phyloP scores from a whole-genome alignment of 2,888 invertebrate genomes.

The Lepidocyrtoides sp. region DNA sequence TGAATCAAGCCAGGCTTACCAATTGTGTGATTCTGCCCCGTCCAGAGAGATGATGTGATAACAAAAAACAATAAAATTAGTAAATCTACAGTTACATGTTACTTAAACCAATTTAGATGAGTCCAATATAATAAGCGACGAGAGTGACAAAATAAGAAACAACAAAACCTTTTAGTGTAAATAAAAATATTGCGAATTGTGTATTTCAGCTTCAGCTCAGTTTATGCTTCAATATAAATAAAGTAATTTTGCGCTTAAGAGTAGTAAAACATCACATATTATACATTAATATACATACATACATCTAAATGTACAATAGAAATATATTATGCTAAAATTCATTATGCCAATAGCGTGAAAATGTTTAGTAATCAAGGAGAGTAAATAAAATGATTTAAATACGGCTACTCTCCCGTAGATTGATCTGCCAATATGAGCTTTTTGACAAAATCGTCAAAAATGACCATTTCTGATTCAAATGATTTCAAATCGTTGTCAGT shows the following conservation, averaged over 20 bases:
- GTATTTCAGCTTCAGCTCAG: constrained; percentile 60
- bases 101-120: too few relatives aligned
- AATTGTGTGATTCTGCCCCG: constrained; percentile 32
- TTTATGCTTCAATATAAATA: constrained; percentile 45
- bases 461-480: constrained; percentile 92
- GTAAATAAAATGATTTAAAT: constrained; percentile 39
- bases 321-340: constrained; percentile 26
- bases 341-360: constrained; percentile 58
- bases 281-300: not conserved
- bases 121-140: not conserved
- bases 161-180: not conserved
- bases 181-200: constrained; percentile 54
- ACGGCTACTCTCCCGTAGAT: constrained; percentile 60
- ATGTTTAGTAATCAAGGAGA: constrained; percentile 21
- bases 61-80: not conserved
- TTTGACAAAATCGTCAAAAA: constrained; percentile 90
- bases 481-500: constrained; percentile 89
- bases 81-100: too few relatives aligned
- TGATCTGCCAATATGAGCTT: constrained; percentile 80
- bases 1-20: not conserved
- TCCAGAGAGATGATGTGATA: not conserved
- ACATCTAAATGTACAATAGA: not conserved
- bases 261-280: constrained; percentile 38
- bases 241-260: constrained; percentile 43
- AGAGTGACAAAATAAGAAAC: too few relatives aligned